Conservation (phyloP, 2,113 vertebrate genomes). For the Holacanthus passer region DNA sequence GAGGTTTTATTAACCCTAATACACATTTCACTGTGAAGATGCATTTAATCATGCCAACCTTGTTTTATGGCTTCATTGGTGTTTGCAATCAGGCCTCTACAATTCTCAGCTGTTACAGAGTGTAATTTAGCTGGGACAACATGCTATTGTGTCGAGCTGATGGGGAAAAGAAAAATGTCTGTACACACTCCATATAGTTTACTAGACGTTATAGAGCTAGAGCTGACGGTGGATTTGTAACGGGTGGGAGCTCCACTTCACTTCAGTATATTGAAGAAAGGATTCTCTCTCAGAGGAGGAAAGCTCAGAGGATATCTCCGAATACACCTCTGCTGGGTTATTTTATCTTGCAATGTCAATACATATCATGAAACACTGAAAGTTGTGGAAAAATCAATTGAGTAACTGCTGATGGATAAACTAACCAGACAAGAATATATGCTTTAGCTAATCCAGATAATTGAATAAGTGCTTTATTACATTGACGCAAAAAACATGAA, state of each 20-base stretch:
- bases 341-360: not conserved
- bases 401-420: not conserved
- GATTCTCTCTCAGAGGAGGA: not conserved
- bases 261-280: not conserved
- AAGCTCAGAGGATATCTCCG: not conserved
- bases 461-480: not conserved
- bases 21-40: conserved; percentile 15
- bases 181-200: not conserved
- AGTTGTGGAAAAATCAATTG: not conserved
- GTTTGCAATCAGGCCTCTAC: conserved; percentile 19
- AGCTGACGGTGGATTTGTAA: not conserved
- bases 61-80: conserved; percentile 9
- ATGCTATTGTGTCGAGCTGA: conserved; percentile 3
- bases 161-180: conserved; percentile 13
- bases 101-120: conserved; percentile 9
- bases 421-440: not conserved
- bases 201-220: not conserved
- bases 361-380: not conserved
- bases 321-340: not conserved
- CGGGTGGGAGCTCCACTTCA: not conserved
- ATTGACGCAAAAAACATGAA: too few species aligned
- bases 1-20: conserved; percentile 24
- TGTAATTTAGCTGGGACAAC: conserved; percentile 27
- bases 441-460: not conserved
- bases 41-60: conserved; percentile 18